Conservation (phyloP, 2,797 vertebrate genomes). For the Microctenopoma stevenorrisi region DNA sequence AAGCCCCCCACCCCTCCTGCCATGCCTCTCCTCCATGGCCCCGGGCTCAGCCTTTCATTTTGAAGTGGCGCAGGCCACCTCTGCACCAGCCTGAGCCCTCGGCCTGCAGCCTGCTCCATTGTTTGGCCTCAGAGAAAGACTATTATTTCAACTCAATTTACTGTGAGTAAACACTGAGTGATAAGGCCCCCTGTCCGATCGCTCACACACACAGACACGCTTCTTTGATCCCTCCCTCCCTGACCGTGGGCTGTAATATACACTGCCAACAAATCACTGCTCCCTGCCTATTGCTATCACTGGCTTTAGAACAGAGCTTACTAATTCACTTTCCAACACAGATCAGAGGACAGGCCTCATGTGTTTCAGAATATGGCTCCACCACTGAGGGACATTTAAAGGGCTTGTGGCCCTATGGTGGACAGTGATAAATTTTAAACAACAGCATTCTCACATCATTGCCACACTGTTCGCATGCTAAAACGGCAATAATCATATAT, state of each 20-base stretch:
- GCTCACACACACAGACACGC: conserved; percentile 56
- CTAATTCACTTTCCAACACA: conserved; percentile 85
- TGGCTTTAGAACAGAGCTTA: conserved; percentile 75
- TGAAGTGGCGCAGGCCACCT: conserved; percentile 79
- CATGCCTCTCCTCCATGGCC: conserved; percentile 68
- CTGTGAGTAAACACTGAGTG: conserved; percentile 88
- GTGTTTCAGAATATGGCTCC: conserved; percentile 84
- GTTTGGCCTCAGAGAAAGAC: conserved; percentile 83
- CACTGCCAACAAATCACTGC: conserved; percentile 83
- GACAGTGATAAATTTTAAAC: conserved; percentile 71
- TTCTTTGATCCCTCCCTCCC: conserved; percentile 62
- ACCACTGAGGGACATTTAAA: conserved; percentile 76
- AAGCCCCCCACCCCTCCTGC: conserved; percentile 61
- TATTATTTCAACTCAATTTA: conserved; percentile 90
- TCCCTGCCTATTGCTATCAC: conserved; percentile 75
- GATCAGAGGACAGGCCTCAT: conserved; percentile 88
- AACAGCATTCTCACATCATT: conserved; percentile 59
- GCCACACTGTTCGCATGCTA: conserved; percentile 55
- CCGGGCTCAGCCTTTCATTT: conserved; percentile 82
- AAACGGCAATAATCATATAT: conserved; percentile 54
- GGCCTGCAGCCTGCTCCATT: conserved; percentile 80
- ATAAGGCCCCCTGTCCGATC: conserved; percentile 79
- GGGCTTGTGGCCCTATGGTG: conserved; percentile 75
- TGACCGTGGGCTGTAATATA: conserved; percentile 81
- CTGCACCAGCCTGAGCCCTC: conserved; percentile 75